Base-by-base conservation (phyloP, 2,113 vertebrate species). In the Poeciliopsis retropinna region DNA sequence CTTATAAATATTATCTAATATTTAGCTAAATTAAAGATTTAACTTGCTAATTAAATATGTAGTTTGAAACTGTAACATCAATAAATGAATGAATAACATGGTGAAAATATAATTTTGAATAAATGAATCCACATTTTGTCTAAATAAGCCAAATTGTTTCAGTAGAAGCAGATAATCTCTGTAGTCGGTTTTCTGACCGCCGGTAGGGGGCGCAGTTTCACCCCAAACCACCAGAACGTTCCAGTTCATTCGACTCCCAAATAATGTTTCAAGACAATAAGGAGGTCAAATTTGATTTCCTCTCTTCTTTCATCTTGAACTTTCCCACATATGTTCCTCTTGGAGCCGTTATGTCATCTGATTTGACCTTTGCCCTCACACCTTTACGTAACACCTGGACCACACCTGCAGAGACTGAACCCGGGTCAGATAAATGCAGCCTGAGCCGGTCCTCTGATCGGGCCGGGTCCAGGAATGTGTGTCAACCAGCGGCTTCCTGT, bases 341-440 rank as follows among this genome's bases (percentile, higher is more conserved):
- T 81, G 25, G 60, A 57, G 44, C 61, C 13, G 11, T 79, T 79
- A 84, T 69, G 10, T 1, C 66, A 74, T 70, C 75, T 68, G 77
- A 67, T 71, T 80, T 83, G 79, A 89, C 79, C 76, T 88, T 89
- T 86, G 27, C 75, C 80, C 70, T 32, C n/a, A 5, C 27, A 64
- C 54, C 10, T n/a, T 88, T 84, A 88, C 0, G 3, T 87, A 89
- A 89, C 39, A 32, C 7, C 5, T 12, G 34, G 39, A 67, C 76
- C 80, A 79, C 80, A 63, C 83, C 85, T 86, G 67, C 29, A 7
- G 32, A 51, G 30, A 47, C 30, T 65, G 75, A 72, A 32, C 60
- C 19, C 3, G 25, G 67, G 67, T 66, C 15, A 25, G 73, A 78
- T 80, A 76, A 62, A 79, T 44, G 32, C 13, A 44, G 41, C 66